Evolutionary conservation across 1,140 invertebrate genomes (phyloP), one percentile per base, ranked within the genome.

Genomic region (Lepidurus arcticus): DNA sequence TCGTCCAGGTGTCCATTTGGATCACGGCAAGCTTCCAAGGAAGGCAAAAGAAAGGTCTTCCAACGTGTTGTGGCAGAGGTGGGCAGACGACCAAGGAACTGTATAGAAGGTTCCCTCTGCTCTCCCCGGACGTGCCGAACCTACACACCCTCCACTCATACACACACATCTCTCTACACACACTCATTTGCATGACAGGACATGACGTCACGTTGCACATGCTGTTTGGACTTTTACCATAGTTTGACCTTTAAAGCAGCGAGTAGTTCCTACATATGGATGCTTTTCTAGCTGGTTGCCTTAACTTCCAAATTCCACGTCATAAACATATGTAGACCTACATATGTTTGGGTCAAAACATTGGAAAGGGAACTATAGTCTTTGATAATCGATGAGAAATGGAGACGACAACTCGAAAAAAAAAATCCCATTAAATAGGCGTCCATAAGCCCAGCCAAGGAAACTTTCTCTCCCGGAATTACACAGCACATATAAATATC

Each of bases 61-160:
- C 10, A 47, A 21, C 9, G 21, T 65, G 13, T 65, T 34, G 34
- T 2, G 34, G 34, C 2, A 34, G 34, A 34, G 34, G 34, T 3
- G 34, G 34, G 34, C 34, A 3, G 2, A 34, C 34, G 34, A 34
- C 34, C 34, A 34, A 34, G 34, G 34, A 34, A 34, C 34, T 34
- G 1, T 34, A 34, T 34, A 34, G 3, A 34, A 34, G 34, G 34
- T 34, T 34, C 34, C 13, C 53, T 21, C 47, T 65, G 53, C 16
- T 13, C 53, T 65, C 16, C 13, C 53, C 53, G 53, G 53, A 65
- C 53, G 13, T 65, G 53, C 53, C 53, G 53, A 65, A 65, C 53
- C 53, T 65, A 65, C 53, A 65, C 53, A 65, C 53, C 53, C 53
- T 65, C 53, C 53, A 65, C 53, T 65, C 53, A 65, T 16, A 65